These are phyloP conservation scores for Tiphia femorata DNA, from an alignment of 2,888 invertebrate species.

Conservation along the genomic window DNA sequence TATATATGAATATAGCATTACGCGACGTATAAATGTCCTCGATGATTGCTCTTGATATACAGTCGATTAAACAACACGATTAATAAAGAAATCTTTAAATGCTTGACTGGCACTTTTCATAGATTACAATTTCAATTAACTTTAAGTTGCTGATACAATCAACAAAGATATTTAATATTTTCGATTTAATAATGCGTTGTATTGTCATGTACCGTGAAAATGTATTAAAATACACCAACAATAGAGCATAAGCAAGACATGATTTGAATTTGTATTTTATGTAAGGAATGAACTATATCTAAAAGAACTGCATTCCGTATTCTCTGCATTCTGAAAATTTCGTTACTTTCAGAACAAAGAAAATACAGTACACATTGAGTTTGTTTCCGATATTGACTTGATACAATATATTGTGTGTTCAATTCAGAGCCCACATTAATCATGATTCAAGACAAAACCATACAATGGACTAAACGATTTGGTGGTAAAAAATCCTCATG, in stretches of 20 bases:
- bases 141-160: background rate
- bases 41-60: too few relatives aligned
- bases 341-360: conserved; percentile 8
- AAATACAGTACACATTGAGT: conserved; percentile 10
- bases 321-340: conserved; percentile 23
- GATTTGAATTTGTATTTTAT: background rate
- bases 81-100: too few relatives aligned
- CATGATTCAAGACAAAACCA: too few relatives aligned
- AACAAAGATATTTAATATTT: background rate
- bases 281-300: conserved; percentile 13
- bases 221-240: conserved; percentile 27
- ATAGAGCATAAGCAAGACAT: conserved; percentile 5
- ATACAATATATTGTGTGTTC: too few relatives aligned
- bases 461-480: too few relatives aligned
- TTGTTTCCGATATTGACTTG: too few relatives aligned
- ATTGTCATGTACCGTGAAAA: too few relatives aligned
- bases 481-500: too few relatives aligned
- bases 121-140: background rate
- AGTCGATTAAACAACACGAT: background rate
- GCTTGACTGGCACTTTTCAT: background rate
- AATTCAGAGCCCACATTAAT: too few relatives aligned
- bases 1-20: background rate
- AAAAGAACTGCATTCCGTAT: conserved; percentile 15
- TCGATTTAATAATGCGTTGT: too few relatives aligned
- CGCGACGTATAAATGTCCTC: background rate